Evolutionary conservation across 2,113 vertebrate genomes (phyloP).

Genomic region (Alethe castanea): DNA sequence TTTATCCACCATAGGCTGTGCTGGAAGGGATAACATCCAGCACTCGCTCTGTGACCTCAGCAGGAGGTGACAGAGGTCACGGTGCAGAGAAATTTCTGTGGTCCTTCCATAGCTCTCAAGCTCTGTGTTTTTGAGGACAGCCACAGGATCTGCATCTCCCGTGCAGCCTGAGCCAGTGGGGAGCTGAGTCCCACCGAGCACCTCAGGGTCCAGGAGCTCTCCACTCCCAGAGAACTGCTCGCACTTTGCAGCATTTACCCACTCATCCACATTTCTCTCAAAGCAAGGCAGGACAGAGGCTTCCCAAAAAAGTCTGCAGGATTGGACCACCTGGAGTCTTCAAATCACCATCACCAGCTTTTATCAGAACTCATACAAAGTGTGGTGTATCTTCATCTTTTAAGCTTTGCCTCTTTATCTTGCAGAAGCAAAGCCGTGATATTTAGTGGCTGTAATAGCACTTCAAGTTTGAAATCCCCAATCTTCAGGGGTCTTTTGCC

Average conservation of each 20-base stretch:
- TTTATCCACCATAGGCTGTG: not conserved
- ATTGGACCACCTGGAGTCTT: not conserved
- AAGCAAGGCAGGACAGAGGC: not conserved
- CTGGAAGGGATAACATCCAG: not conserved
- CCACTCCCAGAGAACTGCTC: not conserved
- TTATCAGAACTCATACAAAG: not conserved
- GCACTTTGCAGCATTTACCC: not conserved
- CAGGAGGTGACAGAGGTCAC: not conserved
- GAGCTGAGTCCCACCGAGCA: not conserved
- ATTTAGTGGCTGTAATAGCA: not conserved
- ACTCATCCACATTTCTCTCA: not conserved
- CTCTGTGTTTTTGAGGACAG: not conserved
- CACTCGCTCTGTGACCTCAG: not conserved
- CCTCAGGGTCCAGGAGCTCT: fast-evolving
- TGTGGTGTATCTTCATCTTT: not conserved
- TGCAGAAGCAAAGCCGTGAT: not conserved
- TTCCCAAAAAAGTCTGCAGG: not conserved
- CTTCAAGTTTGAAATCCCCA: not conserved
- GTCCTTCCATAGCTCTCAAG: not conserved
- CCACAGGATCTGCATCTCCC: not conserved
- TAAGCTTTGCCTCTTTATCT: not conserved
- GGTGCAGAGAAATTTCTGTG: not conserved
- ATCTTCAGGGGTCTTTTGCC: not conserved
- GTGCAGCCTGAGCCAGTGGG: not conserved
- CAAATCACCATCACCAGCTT: not conserved